These are phyloP conservation scores for Pelvicachromis taeniatus DNA, from an alignment of 2,113 vertebrate genomes.

Conservation along the genomic window DNA sequence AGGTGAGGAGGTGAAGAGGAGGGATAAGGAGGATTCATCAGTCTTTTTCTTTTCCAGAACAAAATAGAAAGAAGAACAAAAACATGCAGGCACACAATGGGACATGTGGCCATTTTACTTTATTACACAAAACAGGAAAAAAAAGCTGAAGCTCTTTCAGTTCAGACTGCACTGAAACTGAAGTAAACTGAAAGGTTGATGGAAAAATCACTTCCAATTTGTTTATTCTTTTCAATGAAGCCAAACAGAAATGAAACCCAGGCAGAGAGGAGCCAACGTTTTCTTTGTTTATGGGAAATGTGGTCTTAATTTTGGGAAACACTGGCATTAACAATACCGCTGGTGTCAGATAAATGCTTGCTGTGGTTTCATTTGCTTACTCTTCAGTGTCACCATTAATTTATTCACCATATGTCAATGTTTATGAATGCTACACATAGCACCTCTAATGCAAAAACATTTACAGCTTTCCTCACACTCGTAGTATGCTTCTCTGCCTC, in stretches of 20 bases:
- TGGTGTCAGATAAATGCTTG: slow-evolving; percentile 4
- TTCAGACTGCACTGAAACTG: background rate
- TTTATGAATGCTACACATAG: slow-evolving; percentile 8
- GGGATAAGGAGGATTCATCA: slow-evolving; percentile 28
- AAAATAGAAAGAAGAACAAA: background rate
- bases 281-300: slow-evolving; percentile 17
- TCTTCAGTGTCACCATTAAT: slow-evolving; percentile 19
- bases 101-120: background rate
- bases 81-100: background rate
- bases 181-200: background rate
- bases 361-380: slow-evolving; percentile 15
- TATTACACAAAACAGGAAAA: background rate
- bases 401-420: slow-evolving; percentile 1
- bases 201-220: slow-evolving; percentile 16
- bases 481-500: background rate
- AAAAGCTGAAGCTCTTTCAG: background rate
- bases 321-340: slow-evolving; percentile 7
- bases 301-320: slow-evolving; percentile 31
- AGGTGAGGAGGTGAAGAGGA: slow-evolving; percentile 20
- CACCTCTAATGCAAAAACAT: slow-evolving; percentile 5
- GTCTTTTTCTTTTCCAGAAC: background rate
- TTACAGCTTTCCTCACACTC: slow-evolving; percentile 17
- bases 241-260: slow-evolving; percentile 17
- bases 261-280: background rate
- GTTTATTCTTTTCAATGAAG: background rate